Percentiles rank a stretch among this genome's conserved stretches.
phyloP scores from a whole-genome alignment of 2,888 invertebrate genomes.

The Theristus sp. region DNA sequence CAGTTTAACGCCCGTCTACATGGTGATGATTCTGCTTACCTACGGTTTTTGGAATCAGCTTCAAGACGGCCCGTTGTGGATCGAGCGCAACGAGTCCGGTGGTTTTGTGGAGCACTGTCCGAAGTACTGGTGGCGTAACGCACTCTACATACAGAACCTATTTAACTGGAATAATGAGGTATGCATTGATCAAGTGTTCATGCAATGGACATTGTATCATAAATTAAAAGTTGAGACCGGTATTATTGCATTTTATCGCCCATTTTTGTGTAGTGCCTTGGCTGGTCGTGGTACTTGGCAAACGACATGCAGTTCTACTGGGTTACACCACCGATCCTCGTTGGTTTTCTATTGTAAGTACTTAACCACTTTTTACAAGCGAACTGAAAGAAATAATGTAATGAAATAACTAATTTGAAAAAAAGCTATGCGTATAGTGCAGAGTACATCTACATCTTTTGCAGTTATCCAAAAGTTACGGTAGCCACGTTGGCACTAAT shows the following conservation, averaged over 20 bases:
- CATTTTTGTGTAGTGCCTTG: constrained; percentile 43
- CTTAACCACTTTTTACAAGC: too few species aligned
- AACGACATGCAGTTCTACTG: constrained; percentile 52
- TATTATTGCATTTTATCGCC: too few species aligned
- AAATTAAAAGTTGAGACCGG: neutral
- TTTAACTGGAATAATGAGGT: constrained; percentile 7
- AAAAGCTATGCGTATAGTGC: too few species aligned
- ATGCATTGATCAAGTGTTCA: too few species aligned
- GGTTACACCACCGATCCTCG: constrained; percentile 30
- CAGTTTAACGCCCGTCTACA: constrained; percentile 54
- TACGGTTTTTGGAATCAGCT: constrained; percentile 50
- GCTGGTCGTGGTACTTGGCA: constrained; percentile 49
- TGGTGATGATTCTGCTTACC: constrained; percentile 51
- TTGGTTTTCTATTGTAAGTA: neutral
- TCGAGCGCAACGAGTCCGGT: constrained; percentile 16
- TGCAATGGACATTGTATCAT: neutral
- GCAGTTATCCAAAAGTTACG: neutral
- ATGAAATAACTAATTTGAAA: too few species aligned
- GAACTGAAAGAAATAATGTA: too few species aligned
- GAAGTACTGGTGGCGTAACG: constrained; percentile 25
- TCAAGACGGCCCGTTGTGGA: constrained; percentile 57
- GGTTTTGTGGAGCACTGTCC: neutral
- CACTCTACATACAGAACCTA: constrained; percentile 29
- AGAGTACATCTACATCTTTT: too few species aligned
- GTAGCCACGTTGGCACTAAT: neutral